phyloP scores from a whole-genome alignment of 2,888 invertebrate species.

The Epinotia nisella region DNA sequence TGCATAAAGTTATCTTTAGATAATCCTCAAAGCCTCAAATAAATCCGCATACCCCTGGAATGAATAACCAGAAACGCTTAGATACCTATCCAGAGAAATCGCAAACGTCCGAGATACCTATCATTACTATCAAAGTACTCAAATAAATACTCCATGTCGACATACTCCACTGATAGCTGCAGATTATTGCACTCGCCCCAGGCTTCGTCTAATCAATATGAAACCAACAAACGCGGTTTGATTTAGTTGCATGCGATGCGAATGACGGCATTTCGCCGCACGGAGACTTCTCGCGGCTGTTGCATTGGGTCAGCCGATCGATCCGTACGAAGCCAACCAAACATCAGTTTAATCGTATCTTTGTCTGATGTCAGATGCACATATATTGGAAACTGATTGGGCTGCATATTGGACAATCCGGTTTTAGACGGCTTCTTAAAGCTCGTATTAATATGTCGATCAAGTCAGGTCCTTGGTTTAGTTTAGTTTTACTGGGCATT shows the following conservation, averaged over 20 bases:
- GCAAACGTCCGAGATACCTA: neutral
- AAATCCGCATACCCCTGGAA: neutral
- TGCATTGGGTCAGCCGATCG: slow-evolving; percentile 19
- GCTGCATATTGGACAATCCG: neutral
- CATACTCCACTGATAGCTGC: neutral
- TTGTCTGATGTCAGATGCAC: slow-evolving; percentile 1
- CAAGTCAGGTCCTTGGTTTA: no score
- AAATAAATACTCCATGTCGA: neutral
- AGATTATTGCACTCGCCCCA: slow-evolving; percentile 23
- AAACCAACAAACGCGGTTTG: slow-evolving; percentile 36
- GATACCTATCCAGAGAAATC: neutral
- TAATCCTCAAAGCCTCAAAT: neutral
- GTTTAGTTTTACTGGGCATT: no score
- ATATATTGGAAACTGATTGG: neutral
- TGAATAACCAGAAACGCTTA: neutral
- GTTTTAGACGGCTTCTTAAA: neutral
- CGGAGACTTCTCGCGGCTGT: slow-evolving; percentile 6
- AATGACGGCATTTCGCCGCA: slow-evolving; percentile 10
- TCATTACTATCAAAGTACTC: neutral
- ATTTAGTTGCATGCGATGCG: slow-evolving; percentile 34
- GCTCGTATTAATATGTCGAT: neutral
- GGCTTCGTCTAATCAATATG: slow-evolving; percentile 35
- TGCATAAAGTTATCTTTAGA: no score
- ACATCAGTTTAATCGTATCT: neutral
- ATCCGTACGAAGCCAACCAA: slow-evolving; percentile 21